Conservation (phyloP, 1,140 invertebrate genomes). For the Nylanderia fulva region DNA sequence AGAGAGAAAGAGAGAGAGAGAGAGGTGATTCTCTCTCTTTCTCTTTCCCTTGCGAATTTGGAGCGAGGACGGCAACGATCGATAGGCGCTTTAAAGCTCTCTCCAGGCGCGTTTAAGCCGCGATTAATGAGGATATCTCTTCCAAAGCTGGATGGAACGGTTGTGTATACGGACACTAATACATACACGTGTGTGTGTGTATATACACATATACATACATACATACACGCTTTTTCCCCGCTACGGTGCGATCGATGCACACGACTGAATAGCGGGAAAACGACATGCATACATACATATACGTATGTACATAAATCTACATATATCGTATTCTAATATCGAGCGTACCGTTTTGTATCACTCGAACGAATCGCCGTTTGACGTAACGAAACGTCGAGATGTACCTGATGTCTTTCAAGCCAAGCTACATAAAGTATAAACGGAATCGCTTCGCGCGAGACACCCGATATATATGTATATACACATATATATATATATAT, state of each 20-base stretch:
- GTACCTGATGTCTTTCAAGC: conserved; percentile 75
- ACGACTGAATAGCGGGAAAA: conserved; percentile 61
- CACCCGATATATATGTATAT: conserved; percentile 46
- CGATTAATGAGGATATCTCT: conserved; percentile 56
- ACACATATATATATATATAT: conserved; percentile 18
- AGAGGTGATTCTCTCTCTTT: neutral
- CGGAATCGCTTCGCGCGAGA: conserved; percentile 19
- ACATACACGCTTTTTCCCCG: neutral
- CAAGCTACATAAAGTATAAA: conserved; percentile 53
- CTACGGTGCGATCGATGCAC: conserved; percentile 62
- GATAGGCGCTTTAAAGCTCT: conserved; percentile 55
- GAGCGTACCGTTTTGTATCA: conserved; percentile 59
- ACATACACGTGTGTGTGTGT: neutral
- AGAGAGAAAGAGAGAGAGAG: conserved; percentile 12
- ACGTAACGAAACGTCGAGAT: conserved; percentile 67
- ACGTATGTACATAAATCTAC: conserved; percentile 22
- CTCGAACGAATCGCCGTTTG: conserved; percentile 62
- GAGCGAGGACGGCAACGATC: conserved; percentile 57
- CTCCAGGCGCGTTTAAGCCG: conserved; percentile 36
- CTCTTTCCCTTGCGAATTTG: conserved; percentile 29
- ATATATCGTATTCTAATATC: conserved; percentile 52
- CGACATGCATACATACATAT: neutral
- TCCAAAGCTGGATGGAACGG: conserved; percentile 71
- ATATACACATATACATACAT: neutral
- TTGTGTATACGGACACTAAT: conserved; percentile 48